A percentile compares a stretch with the other conserved stretches of the same genome.
Evolutionary conservation across 1,140 invertebrate genomes (phyloP).

Genomic region (Steinernema khuongi): DNA sequence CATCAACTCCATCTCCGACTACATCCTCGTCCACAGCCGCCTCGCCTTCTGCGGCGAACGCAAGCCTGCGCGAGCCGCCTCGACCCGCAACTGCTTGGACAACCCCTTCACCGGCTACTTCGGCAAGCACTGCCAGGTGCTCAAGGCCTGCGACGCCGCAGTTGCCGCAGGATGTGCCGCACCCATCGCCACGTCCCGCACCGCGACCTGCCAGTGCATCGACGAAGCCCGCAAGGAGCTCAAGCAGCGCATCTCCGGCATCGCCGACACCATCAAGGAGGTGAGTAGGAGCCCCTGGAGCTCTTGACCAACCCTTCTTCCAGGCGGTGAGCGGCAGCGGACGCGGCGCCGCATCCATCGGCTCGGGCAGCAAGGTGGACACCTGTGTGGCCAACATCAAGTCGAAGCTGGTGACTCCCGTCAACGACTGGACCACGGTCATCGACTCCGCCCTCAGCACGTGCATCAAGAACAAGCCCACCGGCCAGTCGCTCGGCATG

Average conservation of each 20-base stretch:
- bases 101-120: slow-evolving; percentile 54
- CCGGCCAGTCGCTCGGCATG: slow-evolving; percentile 55
- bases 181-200: slow-evolving; percentile 36
- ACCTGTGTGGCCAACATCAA: slow-evolving; percentile 57
- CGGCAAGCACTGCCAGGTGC: slow-evolving; percentile 41
- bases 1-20: slow-evolving; percentile 58
- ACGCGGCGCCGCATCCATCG: slow-evolving; percentile 41
- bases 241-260: slow-evolving; percentile 53
- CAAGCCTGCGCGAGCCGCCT: slow-evolving; percentile 50
- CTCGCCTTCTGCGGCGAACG: slow-evolving; percentile 57
- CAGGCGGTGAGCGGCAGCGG: slow-evolving; percentile 31
- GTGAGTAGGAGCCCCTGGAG: slow-evolving; percentile 19
- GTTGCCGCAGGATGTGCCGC: slow-evolving; percentile 32
- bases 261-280: slow-evolving; percentile 55
- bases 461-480: slow-evolving; percentile 56
- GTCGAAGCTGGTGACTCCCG: slow-evolving; percentile 55
- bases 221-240: slow-evolving; percentile 54
- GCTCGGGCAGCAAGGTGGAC: slow-evolving; percentile 48
- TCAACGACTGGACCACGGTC: slow-evolving; percentile 56
- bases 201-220: slow-evolving; percentile 55
- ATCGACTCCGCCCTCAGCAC: slow-evolving; percentile 54
- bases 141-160: slow-evolving; percentile 45
- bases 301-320: background rate
- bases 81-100: slow-evolving; percentile 45
- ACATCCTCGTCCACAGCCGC: slow-evolving; percentile 55